Evolutionary conservation across 2,797 vertebrate genomes (phyloP).

Genomic region (Dallia pectoralis): DNA sequence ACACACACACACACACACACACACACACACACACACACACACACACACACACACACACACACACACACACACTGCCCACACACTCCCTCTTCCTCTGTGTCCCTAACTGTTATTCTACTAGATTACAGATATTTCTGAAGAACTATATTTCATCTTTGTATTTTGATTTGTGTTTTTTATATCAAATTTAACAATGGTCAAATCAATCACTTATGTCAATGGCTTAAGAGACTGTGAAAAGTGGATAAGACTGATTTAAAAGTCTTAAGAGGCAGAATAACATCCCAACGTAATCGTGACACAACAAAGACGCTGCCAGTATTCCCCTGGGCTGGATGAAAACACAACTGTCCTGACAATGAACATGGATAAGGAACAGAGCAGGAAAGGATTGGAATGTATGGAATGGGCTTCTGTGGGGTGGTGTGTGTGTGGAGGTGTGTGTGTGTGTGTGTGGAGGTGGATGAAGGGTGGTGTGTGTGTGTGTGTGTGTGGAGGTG

Average conservation of each 20-base stretch:
- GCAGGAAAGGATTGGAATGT: slow-evolving; percentile 4
- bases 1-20: slow-evolving; percentile 28
- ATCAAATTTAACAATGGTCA: slow-evolving; percentile 50
- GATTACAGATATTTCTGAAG: too few species aligned
- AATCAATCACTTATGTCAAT: slow-evolving; percentile 41
- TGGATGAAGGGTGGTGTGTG: not conserved
- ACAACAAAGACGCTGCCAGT: slow-evolving; percentile 23
- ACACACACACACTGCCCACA: not conserved
- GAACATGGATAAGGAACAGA: slow-evolving; percentile 3
- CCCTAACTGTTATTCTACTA: too few species aligned
- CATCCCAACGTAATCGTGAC: not conserved
- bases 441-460: too few species aligned
- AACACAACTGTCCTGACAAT: slow-evolving; percentile 12
- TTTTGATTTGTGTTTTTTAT: not conserved
- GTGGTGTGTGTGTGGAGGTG: too few species aligned
- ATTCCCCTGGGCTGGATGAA: slow-evolving; percentile 10
- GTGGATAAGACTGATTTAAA: slow-evolving; percentile 68
- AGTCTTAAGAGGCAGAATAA: slow-evolving; percentile 34
- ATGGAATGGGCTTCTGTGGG: not conserved
- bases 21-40: slow-evolving; percentile 26
- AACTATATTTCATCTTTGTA: slow-evolving; percentile 33
- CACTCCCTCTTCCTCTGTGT: not conserved
- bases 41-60: slow-evolving; percentile 20
- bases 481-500: too few species aligned
- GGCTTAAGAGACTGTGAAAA: slow-evolving; percentile 41